Base-by-base conservation (phyloP, 2,113 vertebrate species). In the Salvator merianae region DNA sequence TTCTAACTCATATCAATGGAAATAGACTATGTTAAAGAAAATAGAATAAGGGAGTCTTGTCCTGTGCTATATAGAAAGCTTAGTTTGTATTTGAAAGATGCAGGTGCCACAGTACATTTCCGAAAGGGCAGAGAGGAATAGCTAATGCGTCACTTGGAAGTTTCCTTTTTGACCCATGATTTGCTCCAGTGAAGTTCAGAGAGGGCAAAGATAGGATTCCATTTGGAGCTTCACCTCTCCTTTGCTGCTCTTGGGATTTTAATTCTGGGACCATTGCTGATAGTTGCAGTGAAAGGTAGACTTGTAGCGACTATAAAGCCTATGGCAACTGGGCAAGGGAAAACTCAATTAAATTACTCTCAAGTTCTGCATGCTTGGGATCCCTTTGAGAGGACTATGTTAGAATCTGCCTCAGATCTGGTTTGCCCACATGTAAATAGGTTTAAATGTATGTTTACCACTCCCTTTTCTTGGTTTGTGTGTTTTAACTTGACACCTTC, bases 11-110 rank as follows among this genome's bases (percentile, higher is more conserved):
- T 0, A 0, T 78, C 28, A 77, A 18, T 84, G 43, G 59, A 81
- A 86, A 77, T 76, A 85, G 88, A n/a, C 30, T 69, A 83, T 79
- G 63, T 87, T 86, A 86, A 50, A 79, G 72, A 30, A 16, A 62
- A 85, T 87, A 0, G 4, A 68, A 40, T 85, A 62, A 62, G 40
- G 32, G 80, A 36, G 77, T 85, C 83, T 83, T 85, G 26, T 84
- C 50, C 28, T 74, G 2, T 82, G 6, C 10, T 5, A 28, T 10
- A 30, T 2, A 63, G 62, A 86, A 30, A n/a, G 68, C 43, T 79
- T 66, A 55, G 1, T 76, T 71, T 55, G 87, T 81, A 78, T 22
- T 28, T 22, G 1, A 53, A 83, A 66, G 82, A 62, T 76, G 20
- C 20, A 91, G 78, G 79, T 24, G 12, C 53, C 53, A 13, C 14